phyloP scores from a whole-genome alignment of 2,113 vertebrate genomes.

The Origma solitaria region DNA sequence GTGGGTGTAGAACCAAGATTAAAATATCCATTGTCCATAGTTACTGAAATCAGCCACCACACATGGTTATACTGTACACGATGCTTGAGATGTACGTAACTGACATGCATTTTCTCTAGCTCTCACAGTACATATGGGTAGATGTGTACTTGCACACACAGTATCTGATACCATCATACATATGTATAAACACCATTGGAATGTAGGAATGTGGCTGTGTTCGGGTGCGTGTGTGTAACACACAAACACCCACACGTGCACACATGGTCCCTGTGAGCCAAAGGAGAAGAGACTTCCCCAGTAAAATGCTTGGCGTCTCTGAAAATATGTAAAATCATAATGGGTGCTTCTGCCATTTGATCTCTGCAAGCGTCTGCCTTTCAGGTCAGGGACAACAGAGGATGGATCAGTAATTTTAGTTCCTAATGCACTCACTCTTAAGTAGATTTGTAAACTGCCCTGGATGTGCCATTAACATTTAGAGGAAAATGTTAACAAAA shows the following conservation, averaged over 20 bases:
- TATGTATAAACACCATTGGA: neutral
- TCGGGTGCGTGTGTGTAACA: accelerated
- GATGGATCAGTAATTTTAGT: slow-evolving; percentile 71
- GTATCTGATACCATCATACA: neutral
- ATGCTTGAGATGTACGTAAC: accelerated
- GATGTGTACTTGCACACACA: neutral
- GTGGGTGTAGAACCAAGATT: neutral
- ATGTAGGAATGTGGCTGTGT: neutral
- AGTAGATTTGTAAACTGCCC: slow-evolving; percentile 73
- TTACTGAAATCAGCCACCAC: neutral
- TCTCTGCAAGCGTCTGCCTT: slow-evolving; percentile 61
- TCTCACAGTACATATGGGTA: neutral
- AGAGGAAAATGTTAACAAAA: slow-evolving; percentile 73
- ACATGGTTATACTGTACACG: accelerated
- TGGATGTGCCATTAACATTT: slow-evolving; percentile 74
- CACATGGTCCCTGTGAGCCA: neutral
- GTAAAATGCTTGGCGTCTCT: slow-evolving; percentile 59
- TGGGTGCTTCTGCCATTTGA: slow-evolving; percentile 65
- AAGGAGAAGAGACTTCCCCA: slow-evolving; percentile 52
- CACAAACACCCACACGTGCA: neutral
- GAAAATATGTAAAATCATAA: slow-evolving; percentile 70
- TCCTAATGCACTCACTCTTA: slow-evolving; percentile 73
- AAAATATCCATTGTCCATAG: neutral
- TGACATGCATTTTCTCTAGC: neutral
- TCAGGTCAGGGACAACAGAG: slow-evolving; percentile 57